A percentile compares a stretch with the other conserved stretches of the same genome.
phyloP scores from a whole-genome alignment of 2,113 vertebrate species.

The Lepisosteus osseus region DNA sequence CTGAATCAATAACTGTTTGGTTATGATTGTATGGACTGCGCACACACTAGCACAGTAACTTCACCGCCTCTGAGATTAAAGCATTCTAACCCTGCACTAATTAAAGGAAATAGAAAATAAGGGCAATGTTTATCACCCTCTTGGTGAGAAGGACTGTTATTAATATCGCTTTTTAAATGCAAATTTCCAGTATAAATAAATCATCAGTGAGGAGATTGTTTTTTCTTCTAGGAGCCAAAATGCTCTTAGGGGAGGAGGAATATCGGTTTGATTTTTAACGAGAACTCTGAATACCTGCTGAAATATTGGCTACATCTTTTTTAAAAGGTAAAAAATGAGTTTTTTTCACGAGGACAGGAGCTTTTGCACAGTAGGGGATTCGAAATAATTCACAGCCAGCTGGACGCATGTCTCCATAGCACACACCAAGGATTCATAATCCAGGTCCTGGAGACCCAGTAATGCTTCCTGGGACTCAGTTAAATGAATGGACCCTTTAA shows the following conservation, averaged over 20 bases:
- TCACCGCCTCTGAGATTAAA: conserved; percentile 3
- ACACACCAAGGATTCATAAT: no score
- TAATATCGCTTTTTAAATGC: conserved; percentile 68
- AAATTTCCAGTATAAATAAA: conserved; percentile 67
- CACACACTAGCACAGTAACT: neutral
- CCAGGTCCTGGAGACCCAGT: no score
- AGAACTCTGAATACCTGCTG: no score
- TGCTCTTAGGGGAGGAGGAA: conserved; percentile 26
- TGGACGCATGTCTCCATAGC: no score
- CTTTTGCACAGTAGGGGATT: no score
- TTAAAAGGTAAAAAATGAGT: no score
- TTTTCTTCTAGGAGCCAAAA: conserved; percentile 23
- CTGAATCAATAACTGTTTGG: neutral
- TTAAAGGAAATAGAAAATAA: conserved; percentile 11
- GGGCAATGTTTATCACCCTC: conserved; percentile 16
- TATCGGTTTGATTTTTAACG: no score
- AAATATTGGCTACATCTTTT: no score
- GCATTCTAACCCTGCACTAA: conserved; percentile 20
- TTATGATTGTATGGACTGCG: neutral
- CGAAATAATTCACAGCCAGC: no score
- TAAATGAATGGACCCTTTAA: no score
- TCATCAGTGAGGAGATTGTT: conserved; percentile 55
- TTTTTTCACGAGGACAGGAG: no score
- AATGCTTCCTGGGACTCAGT: no score
- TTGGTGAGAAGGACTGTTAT: conserved; percentile 49